These are phyloP conservation scores for Notospermus geniculatus DNA, from an alignment of 1,140 invertebrate genomes.

Conservation along the genomic window DNA sequence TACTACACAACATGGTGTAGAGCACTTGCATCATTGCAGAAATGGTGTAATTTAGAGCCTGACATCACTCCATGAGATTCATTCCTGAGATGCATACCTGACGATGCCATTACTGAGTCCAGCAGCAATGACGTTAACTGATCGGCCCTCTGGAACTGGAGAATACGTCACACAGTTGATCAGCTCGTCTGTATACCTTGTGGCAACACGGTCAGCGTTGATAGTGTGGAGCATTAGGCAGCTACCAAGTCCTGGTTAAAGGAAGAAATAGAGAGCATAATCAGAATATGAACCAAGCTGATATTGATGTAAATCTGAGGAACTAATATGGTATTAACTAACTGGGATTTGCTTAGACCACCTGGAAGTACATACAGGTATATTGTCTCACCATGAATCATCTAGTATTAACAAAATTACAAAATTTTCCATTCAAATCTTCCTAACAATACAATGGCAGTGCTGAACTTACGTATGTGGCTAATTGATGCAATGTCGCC, in stretches of 20 bases:
- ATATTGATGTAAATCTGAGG: background rate
- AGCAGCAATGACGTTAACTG: constrained; percentile 81
- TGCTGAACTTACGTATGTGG: constrained; percentile 35
- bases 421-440: background rate
- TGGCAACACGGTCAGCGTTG: constrained; percentile 71
- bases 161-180: constrained; percentile 79
- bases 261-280: too few species aligned
- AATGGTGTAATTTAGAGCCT: background rate
- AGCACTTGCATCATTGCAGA: background rate
- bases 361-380: too few species aligned
- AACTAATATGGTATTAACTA: too few species aligned
- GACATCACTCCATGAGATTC: background rate
- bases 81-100: constrained; percentile 61
- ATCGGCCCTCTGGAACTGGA: constrained; percentile 75
- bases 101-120: constrained; percentile 71
- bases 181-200: constrained; percentile 62
- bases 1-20: background rate
- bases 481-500: constrained; percentile 75
- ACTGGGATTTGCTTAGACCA: too few species aligned
- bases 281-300: constrained; percentile 11
- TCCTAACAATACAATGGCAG: background rate
- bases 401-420: too few species aligned
- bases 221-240: constrained; percentile 74
- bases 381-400: too few species aligned
- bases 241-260: constrained; percentile 59